phyloP scores from a whole-genome alignment of 2,888 invertebrate species.

The Harpagoxenus sublaevis region DNA sequence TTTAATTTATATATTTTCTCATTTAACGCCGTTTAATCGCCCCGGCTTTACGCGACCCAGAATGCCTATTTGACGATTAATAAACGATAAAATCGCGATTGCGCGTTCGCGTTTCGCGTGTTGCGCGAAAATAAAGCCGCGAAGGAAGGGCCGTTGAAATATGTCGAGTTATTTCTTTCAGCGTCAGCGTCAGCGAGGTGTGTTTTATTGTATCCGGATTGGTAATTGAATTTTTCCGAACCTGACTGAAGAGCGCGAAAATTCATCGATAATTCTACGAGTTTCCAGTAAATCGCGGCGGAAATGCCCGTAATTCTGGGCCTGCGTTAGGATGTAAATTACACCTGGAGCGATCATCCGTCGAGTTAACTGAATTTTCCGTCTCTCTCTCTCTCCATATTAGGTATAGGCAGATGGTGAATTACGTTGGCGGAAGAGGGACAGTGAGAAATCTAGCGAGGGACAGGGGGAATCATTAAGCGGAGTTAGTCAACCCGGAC shows the following conservation, averaged over 20 bases:
- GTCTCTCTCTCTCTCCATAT: slow-evolving; percentile 23
- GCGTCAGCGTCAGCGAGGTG: slow-evolving; percentile 11
- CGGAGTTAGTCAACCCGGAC: slow-evolving; percentile 46
- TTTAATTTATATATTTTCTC: slow-evolving; percentile 18
- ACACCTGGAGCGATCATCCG: slow-evolving; percentile 38
- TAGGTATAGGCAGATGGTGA: slow-evolving; percentile 17
- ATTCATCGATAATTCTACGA: slow-evolving; percentile 39
- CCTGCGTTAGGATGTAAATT: slow-evolving; percentile 41
- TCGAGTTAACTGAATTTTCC: slow-evolving; percentile 44
- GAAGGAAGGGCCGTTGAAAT: slow-evolving; percentile 25
- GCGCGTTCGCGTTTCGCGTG: background rate
- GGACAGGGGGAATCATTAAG: slow-evolving; percentile 36
- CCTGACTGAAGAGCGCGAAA: slow-evolving; percentile 11
- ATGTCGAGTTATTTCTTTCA: slow-evolving; percentile 25
- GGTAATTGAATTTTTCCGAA: slow-evolving; percentile 43
- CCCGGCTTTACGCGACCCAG: background rate
- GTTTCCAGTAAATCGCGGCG: slow-evolving; percentile 47
- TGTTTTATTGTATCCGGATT: slow-evolving; percentile 25
- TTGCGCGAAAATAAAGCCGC: slow-evolving; percentile 16
- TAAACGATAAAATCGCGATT: background rate
- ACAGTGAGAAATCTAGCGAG: background rate
- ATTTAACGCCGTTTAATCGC: background rate
- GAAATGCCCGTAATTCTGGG: slow-evolving; percentile 21
- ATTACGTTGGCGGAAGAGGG: background rate
- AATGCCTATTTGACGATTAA: background rate